phyloP scores from a whole-genome alignment of 2,113 vertebrate genomes.

The Panurus biarmicus region DNA sequence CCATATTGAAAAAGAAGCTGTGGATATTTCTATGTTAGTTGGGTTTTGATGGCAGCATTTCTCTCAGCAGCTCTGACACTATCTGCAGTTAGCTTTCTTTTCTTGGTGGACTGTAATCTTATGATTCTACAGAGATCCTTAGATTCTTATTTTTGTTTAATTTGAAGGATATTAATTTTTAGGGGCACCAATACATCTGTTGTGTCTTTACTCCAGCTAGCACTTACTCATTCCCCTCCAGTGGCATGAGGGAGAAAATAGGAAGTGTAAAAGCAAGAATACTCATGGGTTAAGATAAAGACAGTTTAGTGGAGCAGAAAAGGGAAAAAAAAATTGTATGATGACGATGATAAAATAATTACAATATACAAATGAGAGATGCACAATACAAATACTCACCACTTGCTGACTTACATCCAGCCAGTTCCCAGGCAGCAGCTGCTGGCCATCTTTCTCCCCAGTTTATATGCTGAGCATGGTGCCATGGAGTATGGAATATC shows the following conservation, averaged over 20 bases:
- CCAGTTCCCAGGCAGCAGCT: neutral
- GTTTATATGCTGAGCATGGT: neutral
- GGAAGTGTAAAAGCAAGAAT: neutral
- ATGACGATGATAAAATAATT: neutral
- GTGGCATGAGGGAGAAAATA: neutral
- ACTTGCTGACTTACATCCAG: neutral
- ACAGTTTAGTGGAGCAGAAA: neutral
- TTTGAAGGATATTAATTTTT: neutral
- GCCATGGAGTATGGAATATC: neutral
- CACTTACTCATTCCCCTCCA: fast-evolving
- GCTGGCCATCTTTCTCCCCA: neutral
- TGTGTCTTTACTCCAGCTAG: neutral
- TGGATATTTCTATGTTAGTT: neutral
- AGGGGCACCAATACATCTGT: neutral
- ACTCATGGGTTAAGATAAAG: neutral
- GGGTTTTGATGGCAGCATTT: neutral
- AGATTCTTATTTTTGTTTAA: neutral
- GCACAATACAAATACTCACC: neutral
- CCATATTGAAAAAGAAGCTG: neutral
- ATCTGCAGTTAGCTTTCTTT: neutral
- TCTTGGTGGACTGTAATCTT: neutral
- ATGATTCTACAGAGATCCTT: neutral
- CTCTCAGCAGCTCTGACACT: neutral
- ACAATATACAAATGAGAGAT: neutral
- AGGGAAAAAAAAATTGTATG: neutral